These are phyloP conservation scores for Pterocles gutturalis DNA, from an alignment of 2,113 vertebrate species.

Conservation along the genomic window DNA sequence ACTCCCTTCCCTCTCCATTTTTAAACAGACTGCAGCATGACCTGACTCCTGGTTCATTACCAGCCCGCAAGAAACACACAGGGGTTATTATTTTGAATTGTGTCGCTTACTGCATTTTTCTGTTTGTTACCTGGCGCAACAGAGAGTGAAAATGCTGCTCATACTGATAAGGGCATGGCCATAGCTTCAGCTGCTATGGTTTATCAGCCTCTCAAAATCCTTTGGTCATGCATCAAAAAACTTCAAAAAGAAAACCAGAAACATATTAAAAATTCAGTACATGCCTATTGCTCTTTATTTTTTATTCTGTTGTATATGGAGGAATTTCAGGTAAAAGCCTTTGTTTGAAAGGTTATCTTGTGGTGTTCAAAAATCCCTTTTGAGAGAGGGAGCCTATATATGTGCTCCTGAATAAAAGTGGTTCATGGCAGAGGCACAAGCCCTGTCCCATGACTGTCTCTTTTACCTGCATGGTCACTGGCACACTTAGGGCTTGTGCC, in stretches of 20 bases:
- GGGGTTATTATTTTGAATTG: background rate
- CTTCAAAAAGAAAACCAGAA: background rate
- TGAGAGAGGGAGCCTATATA: background rate
- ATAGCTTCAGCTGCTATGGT: background rate
- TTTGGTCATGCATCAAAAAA: background rate
- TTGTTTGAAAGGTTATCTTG: background rate
- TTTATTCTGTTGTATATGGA: background rate
- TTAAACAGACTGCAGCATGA: background rate
- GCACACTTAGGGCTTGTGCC: background rate
- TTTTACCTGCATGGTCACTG: background rate
- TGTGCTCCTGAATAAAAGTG: background rate
- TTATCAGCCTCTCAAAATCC: background rate
- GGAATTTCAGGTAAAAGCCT: background rate
- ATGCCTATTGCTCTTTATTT: background rate
- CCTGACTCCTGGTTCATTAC: background rate
- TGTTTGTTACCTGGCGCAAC: background rate
- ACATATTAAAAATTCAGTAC: background rate
- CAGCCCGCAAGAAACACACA: background rate
- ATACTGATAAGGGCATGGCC: background rate
- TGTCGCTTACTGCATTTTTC: background rate
- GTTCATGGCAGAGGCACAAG: background rate
- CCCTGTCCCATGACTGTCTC: fast-evolving
- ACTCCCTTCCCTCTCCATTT: background rate
- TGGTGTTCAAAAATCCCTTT: background rate
- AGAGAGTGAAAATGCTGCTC: background rate